Conservation (phyloP, 2,888 invertebrate genomes). For the Aporophyla lueneburgensis region DNA sequence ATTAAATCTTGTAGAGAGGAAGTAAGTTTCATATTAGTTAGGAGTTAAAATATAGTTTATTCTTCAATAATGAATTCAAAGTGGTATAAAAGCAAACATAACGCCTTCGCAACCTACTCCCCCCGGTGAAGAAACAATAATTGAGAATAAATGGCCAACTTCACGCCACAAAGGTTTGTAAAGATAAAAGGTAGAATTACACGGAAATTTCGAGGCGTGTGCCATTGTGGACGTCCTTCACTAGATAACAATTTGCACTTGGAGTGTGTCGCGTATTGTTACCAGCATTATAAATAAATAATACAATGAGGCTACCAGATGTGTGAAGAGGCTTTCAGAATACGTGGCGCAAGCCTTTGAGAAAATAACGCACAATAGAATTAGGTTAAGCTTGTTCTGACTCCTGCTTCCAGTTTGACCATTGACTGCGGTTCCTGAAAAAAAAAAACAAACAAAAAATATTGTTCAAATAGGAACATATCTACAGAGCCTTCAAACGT, state of each 20-base stretch:
- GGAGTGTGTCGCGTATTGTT: constrained; percentile 83
- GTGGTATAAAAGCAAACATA: constrained; percentile 85
- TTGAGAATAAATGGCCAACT: constrained; percentile 87
- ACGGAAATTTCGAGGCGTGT: constrained; percentile 88
- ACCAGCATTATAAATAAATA: constrained; percentile 85
- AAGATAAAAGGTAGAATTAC: constrained; percentile 89
- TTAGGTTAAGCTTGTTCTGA: constrained; percentile 67
- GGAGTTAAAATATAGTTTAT: constrained; percentile 16
- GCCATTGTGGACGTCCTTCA: constrained; percentile 83
- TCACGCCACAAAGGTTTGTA: constrained; percentile 84
- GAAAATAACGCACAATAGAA: constrained; percentile 57
- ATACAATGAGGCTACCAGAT: constrained; percentile 86
- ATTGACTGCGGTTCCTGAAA: constrained; percentile 25
- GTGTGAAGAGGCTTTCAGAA: constrained; percentile 71
- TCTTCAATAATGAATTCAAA: constrained; percentile 69
- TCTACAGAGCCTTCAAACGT: not conserved
- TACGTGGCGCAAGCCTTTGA: constrained; percentile 77
- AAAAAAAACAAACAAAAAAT: constrained; percentile 9
- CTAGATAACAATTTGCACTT: constrained; percentile 89
- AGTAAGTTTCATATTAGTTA: constrained; percentile 48
- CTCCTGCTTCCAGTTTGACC: constrained; percentile 49
- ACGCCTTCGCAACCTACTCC: constrained; percentile 83
- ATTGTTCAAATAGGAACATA: not conserved
- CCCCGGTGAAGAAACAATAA: constrained; percentile 85
- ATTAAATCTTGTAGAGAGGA: constrained; percentile 11